phyloP scores from a whole-genome alignment of 1,140 invertebrate genomes.

The Zaprionus nigranus region DNA sequence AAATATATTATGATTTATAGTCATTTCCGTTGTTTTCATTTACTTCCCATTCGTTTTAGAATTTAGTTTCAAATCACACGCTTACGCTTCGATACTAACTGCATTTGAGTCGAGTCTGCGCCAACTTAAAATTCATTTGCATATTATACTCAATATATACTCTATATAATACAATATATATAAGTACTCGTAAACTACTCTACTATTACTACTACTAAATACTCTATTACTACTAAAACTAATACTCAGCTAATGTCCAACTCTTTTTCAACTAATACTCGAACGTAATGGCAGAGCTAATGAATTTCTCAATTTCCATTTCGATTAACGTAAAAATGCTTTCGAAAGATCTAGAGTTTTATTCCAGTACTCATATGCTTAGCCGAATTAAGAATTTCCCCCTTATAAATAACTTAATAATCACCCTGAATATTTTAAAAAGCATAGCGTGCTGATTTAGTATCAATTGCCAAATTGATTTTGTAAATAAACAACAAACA shows the following conservation, averaged over 20 bases:
- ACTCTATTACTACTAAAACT: slow-evolving; percentile 30
- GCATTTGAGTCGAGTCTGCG: slow-evolving; percentile 69
- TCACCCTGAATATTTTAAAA: slow-evolving; percentile 18
- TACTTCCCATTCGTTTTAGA: slow-evolving; percentile 30
- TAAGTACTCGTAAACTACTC: slow-evolving; percentile 36
- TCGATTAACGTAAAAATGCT: slow-evolving; percentile 43
- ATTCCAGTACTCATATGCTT: slow-evolving; percentile 27
- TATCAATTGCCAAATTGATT: slow-evolving; percentile 31
- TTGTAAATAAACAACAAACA: slow-evolving; percentile 19
- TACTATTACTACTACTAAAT: slow-evolving; percentile 31
- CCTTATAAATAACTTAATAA: slow-evolving; percentile 21
- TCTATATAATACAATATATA: slow-evolving; percentile 10
- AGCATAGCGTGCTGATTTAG: slow-evolving; percentile 74
- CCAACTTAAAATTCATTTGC: slow-evolving; percentile 52
- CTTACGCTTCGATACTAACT: slow-evolving; percentile 76
- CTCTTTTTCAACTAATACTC: slow-evolving; percentile 44
- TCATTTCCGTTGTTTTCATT: slow-evolving; percentile 24
- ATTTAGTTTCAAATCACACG: slow-evolving; percentile 61
- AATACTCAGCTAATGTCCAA: slow-evolving; percentile 27
- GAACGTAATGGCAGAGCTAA: slow-evolving; percentile 32
- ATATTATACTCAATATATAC: slow-evolving; percentile 45
- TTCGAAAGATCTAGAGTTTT: slow-evolving; percentile 40
- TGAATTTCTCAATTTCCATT: slow-evolving; percentile 19
- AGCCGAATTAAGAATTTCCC: slow-evolving; percentile 17
- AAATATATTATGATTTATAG: slow-evolving; percentile 1